phyloP scores from a whole-genome alignment of 2,888 invertebrate genomes.

The Ferrisia virgata region DNA sequence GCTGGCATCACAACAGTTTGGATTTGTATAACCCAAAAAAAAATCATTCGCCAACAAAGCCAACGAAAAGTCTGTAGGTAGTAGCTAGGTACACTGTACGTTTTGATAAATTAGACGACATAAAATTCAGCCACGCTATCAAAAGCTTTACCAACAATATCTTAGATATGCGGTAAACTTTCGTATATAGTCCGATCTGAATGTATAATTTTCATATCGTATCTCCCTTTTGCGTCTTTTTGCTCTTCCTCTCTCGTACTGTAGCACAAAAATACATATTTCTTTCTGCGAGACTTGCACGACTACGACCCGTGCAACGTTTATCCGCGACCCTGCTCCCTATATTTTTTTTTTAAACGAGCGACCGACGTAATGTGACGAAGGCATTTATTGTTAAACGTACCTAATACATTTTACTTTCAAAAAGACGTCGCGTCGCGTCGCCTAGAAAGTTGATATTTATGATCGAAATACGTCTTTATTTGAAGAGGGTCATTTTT shows the following conservation, averaged over 20 bases:
- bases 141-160: constrained; percentile 25
- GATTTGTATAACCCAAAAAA: background rate
- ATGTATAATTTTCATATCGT: constrained; percentile 46
- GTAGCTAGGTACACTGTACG: no score
- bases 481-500: constrained; percentile 41
- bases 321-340: constrained; percentile 13
- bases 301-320: constrained; percentile 17
- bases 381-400: constrained; percentile 44
- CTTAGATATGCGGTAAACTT: constrained; percentile 35
- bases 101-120: constrained; percentile 41
- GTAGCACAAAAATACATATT: no score
- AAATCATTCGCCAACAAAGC: background rate
- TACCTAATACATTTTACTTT: constrained; percentile 35
- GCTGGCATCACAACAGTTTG: background rate
- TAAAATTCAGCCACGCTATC: constrained; percentile 42
- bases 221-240: constrained; percentile 48
- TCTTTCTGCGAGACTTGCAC: constrained; percentile 3
- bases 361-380: constrained; percentile 40
- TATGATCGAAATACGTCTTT: constrained; percentile 35
- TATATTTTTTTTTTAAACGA: constrained; percentile 7
- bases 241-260: background rate
- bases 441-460: constrained; percentile 33
- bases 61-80: background rate
- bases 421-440: constrained; percentile 9
- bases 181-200: constrained; percentile 38